Percentiles rank a stretch among this genome's conserved stretches.
phyloP scores from a whole-genome alignment of 2,888 invertebrate species.

The Ormyrus rosae region DNA sequence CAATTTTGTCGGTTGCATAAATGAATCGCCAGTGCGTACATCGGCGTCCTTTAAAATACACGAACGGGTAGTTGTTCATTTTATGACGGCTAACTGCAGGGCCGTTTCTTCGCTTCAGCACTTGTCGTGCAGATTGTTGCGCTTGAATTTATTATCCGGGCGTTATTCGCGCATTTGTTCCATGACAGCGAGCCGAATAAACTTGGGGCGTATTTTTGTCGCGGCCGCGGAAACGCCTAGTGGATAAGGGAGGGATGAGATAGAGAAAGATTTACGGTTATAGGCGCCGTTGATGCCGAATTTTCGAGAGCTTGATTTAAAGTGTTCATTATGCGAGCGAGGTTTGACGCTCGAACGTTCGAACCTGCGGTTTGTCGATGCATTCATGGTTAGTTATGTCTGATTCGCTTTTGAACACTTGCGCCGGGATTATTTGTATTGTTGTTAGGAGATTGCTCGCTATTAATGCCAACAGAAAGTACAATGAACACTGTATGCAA shows the following conservation, averaged over 20 bases:
- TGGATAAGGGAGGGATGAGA: neutral
- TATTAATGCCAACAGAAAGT: no score
- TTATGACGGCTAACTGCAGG: conserved; percentile 28
- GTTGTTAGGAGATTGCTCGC: no score
- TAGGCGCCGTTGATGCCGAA: neutral
- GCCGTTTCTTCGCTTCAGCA: conserved; percentile 37
- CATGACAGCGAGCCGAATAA: conserved; percentile 22
- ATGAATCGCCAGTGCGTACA: conserved; percentile 45
- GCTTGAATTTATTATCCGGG: conserved; percentile 34
- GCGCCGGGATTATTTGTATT: neutral
- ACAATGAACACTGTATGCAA: neutral
- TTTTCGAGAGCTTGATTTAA: conserved; percentile 18
- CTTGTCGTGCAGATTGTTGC: conserved; percentile 36
- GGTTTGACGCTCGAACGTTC: neutral
- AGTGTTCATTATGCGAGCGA: neutral
- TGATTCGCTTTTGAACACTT: neutral
- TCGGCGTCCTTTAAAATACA: conserved; percentile 5
- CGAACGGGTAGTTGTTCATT: conserved; percentile 14
- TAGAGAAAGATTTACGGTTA: conserved; percentile 28
- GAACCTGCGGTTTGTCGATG: neutral
- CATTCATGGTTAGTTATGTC: neutral
- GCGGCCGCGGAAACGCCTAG: neutral
- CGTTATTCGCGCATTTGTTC: neutral
- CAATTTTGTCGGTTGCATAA: conserved; percentile 48
- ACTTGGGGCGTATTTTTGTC: conserved; percentile 19